Percentiles rank a stretch among this genome's conserved stretches.
phyloP scores from a whole-genome alignment of 2,888 invertebrate species.

The Listrodromus nycthemerus region DNA sequence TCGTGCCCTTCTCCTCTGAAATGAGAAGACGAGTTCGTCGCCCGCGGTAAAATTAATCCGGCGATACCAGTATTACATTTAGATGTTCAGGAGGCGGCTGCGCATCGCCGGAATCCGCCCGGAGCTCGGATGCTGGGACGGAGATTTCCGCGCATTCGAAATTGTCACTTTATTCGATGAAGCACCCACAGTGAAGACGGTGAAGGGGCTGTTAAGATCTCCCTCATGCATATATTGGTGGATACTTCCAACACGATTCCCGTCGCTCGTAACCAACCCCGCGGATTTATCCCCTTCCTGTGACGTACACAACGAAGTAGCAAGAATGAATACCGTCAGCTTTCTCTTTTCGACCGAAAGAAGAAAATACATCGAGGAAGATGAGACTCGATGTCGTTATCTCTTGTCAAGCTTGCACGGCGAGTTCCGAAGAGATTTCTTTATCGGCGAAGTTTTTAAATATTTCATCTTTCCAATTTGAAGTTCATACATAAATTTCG shows the following conservation, averaged over 20 bases:
- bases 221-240: not conserved
- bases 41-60: conserved; percentile 63
- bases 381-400: not conserved
- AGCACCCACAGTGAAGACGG: conserved; percentile 42
- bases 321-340: not conserved
- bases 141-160: conserved; percentile 55
- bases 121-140: conserved; percentile 12
- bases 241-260: not conserved
- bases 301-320: not conserved
- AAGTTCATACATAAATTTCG: no score
- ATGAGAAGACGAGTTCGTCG: conserved; percentile 36
- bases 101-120: conserved; percentile 1
- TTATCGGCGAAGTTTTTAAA: not conserved
- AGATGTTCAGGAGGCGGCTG: conserved; percentile 48
- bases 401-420: not conserved
- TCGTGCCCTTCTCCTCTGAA: conserved; percentile 24
- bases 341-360: not conserved
- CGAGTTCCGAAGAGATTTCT: not conserved
- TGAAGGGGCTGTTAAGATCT: conserved; percentile 23
- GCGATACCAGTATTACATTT: conserved; percentile 56
- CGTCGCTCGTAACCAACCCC: not conserved
- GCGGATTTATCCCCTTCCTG: not conserved
- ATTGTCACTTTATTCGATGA: conserved; percentile 69
- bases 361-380: not conserved
- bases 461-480: no score